These are phyloP conservation scores for Orcinus orca DNA, from an alignment of 2,113 vertebrate species.

Conservation along the genomic window DNA sequence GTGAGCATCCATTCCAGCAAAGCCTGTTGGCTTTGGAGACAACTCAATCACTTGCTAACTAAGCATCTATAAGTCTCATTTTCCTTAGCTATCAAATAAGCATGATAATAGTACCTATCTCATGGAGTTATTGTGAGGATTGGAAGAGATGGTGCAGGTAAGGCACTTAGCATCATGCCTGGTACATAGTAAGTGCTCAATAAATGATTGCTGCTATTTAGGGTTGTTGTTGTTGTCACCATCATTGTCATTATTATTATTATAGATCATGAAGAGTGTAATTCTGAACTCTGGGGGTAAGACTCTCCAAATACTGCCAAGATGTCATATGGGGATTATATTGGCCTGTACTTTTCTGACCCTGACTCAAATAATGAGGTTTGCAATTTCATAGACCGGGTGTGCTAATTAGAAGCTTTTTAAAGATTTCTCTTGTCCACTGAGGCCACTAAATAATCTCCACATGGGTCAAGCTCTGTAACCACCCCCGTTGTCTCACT, in stretches of 20 bases:
- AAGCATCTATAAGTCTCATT: background rate
- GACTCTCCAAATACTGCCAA: constrained; percentile 19
- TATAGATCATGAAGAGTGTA: background rate
- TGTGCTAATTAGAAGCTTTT: constrained; percentile 71
- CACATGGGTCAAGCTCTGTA: constrained; percentile 56
- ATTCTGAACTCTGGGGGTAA: constrained; percentile 56
- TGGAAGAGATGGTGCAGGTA: background rate
- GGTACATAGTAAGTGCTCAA: constrained; percentile 14
- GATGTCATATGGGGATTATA: constrained; percentile 60
- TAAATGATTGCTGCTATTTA: background rate
- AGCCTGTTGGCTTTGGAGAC: background rate
- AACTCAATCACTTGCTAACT: background rate
- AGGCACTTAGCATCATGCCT: background rate
- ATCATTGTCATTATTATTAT: background rate
- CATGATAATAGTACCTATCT: background rate
- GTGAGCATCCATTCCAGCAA: background rate
- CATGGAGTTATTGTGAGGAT: background rate
- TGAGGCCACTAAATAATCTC: constrained; percentile 67
- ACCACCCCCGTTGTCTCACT: constrained; percentile 47
- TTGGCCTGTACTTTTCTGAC: constrained; percentile 27
- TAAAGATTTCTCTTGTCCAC: constrained; percentile 68
- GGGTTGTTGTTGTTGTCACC: background rate
- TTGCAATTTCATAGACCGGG: constrained; percentile 67
- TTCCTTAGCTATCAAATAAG: background rate
- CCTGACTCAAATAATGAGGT: constrained; percentile 70